Base-by-base conservation (phyloP, 2,113 vertebrate species). In the Malurus elegans region DNA sequence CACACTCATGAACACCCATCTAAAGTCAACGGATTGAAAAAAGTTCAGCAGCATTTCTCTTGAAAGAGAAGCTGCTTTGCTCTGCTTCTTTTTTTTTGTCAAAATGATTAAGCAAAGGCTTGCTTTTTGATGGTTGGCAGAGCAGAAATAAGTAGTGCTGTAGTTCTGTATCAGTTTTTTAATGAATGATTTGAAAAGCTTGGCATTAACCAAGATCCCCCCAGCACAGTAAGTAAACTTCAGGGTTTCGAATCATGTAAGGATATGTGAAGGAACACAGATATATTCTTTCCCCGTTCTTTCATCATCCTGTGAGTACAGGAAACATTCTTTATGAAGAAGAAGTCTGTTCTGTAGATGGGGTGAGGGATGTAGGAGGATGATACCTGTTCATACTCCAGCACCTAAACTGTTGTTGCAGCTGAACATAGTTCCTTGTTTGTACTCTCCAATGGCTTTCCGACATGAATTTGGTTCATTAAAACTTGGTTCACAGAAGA, bases 311-410 rank as follows among this genome's bases (percentile, higher is more conserved):
- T 82, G 10, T 47, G 23, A 72, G n/a, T n/a, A 57, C 40, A 54
- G n/a, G 73, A 94, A 73, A 2, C 14, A 6, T 10, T 34, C 32
- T n/a, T 47, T 17, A 38, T 4, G 12, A 61, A 60, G 16, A 70
- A 53, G 13, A 18, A 74, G 19, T 38, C 10, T 14, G 3, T 70
- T 57, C n/a, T 83, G 42, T 57, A 73, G 45, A 38, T 56, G 31
- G 23, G 4, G 0, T 50, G 17, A 74, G 32, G 2, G 12, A 4
- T 0, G 0, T 6, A 31, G 16, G 20, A 75, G 7, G 36, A 51
- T 20, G 20, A 61, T 25, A 64, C 12, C 15, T 51, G 11, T 6
- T 70, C 16, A 31, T 38, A 56, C 29, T 56, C 13, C 50, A 54
- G 17, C 51, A 69, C 61, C 54, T 24, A 54, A 60, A 10, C 7